phyloP scores from a whole-genome alignment of 2,797 vertebrate genomes.

The Uromys caudimaculatus region DNA sequence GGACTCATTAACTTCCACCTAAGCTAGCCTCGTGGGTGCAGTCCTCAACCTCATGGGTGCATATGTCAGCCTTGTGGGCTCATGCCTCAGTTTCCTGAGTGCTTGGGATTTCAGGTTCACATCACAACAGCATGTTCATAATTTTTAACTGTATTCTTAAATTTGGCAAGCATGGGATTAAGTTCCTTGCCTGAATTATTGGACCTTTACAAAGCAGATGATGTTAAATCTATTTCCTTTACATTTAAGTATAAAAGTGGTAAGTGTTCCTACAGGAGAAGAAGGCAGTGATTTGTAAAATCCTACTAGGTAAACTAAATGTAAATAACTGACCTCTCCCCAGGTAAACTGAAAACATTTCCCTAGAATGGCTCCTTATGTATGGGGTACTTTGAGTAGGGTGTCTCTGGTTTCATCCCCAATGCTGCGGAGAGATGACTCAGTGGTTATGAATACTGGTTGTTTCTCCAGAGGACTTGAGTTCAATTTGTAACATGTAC shows the following conservation, averaged over 20 bases:
- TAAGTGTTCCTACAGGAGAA: background rate
- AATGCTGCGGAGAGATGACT: background rate
- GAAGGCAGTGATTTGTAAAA: background rate
- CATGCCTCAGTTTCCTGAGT: background rate
- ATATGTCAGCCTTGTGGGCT: background rate
- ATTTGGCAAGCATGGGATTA: background rate
- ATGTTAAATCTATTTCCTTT: background rate
- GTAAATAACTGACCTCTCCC: background rate
- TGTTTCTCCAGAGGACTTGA: background rate
- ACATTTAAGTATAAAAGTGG: too few relatives aligned
- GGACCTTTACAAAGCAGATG: background rate
- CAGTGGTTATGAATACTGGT: background rate
- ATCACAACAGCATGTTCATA: background rate
- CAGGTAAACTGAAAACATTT: background rate
- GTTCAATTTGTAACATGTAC: background rate
- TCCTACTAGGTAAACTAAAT: background rate
- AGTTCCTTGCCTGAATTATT: background rate
- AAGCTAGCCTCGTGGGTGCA: background rate
- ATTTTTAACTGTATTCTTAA: background rate
- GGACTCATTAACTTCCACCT: too few relatives aligned
- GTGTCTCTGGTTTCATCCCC: background rate
- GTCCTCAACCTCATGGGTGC: background rate
- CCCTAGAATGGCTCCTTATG: background rate
- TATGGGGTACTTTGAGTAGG: background rate
- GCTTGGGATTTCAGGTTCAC: background rate